Conservation (phyloP, 2,113 vertebrate species). For the Progne subis region DNA sequence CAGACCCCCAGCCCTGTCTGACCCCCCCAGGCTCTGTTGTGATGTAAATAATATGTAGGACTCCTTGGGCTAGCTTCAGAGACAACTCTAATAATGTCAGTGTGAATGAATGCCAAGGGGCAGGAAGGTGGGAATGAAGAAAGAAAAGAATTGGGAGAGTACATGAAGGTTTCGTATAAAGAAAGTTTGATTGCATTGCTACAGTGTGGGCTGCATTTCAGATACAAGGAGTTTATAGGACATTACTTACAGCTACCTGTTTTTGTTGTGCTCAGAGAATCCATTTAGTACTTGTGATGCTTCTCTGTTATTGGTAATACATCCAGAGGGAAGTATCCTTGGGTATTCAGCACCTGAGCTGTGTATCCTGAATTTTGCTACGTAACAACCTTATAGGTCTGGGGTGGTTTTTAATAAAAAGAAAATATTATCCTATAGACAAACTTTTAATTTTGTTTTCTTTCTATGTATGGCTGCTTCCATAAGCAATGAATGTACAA, state of each 20-base stretch:
- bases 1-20: background rate
- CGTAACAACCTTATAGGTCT: background rate
- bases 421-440: background rate
- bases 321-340: background rate
- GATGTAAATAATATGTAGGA: constrained; percentile 40
- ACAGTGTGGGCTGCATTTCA: background rate
- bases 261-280: background rate
- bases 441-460: background rate
- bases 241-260: background rate
- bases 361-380: background rate
- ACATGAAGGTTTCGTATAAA: background rate
- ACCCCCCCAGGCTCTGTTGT: constrained; percentile 10
- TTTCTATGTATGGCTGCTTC: background rate
- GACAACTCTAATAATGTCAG: constrained; percentile 23
- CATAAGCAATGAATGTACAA: background rate
- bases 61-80: constrained; percentile 38
- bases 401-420: background rate
- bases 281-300: background rate
- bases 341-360: background rate
- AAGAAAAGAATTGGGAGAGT: background rate
- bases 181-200: background rate
- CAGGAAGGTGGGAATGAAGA: background rate
- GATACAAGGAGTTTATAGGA: background rate
- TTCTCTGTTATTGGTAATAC: background rate
- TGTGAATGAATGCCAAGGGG: constrained; percentile 22